Evolutionary conservation across 2,888 invertebrate genomes (phyloP).

Genomic region (Nomada ruficornis): DNA sequence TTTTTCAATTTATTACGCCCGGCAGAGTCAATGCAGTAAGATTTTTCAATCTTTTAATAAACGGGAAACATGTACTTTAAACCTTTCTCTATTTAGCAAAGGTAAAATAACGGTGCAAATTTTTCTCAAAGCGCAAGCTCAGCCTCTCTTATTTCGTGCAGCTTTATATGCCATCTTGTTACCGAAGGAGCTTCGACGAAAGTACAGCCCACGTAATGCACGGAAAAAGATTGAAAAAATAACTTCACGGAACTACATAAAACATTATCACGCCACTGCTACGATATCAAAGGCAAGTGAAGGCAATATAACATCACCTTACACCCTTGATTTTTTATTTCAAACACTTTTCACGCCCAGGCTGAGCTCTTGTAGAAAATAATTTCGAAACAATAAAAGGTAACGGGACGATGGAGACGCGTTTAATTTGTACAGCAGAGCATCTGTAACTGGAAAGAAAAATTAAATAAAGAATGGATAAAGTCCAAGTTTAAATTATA

Average conservation of each 20-base stretch:
- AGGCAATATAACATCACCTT: constrained; percentile 7
- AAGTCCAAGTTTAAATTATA: not conserved
- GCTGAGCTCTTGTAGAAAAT: not conserved
- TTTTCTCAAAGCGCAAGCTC: constrained; percentile 6
- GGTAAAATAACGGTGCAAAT: not conserved
- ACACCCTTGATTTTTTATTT: not conserved
- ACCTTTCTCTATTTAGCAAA: not conserved
- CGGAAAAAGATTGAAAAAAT: constrained; percentile 37
- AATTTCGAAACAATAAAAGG: constrained; percentile 3
- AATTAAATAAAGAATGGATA: not conserved
- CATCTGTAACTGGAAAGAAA: not conserved
- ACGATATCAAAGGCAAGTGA: constrained; percentile 30
- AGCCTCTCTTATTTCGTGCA: not conserved
- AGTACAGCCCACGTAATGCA: constrained; percentile 8
- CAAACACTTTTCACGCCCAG: not conserved
- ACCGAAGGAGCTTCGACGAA: constrained; percentile 16
- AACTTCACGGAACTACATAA: constrained; percentile 22
- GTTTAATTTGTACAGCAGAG: not conserved
- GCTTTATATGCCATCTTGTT: constrained; percentile 22
- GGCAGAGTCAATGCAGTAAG: too few relatives aligned
- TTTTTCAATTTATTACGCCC: not conserved
- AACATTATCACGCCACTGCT: constrained; percentile 24
- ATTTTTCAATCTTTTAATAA: too few relatives aligned
- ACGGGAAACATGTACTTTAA: too few relatives aligned
- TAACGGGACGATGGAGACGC: not conserved